Evolutionary conservation across 2,113 vertebrate species (phyloP).

Genomic region (Ia io): DNA sequence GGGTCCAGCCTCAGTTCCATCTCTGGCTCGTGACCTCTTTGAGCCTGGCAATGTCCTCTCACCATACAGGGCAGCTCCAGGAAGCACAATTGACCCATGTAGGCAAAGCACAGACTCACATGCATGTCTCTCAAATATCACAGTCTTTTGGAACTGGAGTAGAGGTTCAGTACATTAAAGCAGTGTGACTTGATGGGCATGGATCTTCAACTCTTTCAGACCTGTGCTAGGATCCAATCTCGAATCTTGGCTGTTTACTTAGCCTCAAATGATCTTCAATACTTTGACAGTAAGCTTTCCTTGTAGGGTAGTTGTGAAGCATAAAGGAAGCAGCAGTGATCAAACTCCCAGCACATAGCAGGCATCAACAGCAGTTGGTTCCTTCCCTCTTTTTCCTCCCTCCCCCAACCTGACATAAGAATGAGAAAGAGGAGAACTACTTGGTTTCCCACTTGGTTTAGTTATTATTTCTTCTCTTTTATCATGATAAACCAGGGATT

Average conservation of each 20-base stretch:
- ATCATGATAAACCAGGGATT: neutral
- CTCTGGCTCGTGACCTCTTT: neutral
- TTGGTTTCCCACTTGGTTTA: neutral
- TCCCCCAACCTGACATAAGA: neutral
- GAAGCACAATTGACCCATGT: neutral
- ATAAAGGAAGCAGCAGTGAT: neutral
- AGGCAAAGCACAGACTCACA: neutral
- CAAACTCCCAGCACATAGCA: neutral
- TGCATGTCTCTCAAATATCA: neutral
- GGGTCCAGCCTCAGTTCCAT: neutral
- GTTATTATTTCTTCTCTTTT: neutral
- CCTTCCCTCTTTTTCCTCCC: neutral
- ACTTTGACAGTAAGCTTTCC: neutral
- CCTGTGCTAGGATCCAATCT: neutral
- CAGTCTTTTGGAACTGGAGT: neutral
- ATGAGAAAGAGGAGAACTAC: neutral
- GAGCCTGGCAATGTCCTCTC: neutral
- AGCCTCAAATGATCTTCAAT: neutral
- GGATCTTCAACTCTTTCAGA: neutral
- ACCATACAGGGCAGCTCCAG: neutral
- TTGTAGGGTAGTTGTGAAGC: neutral
- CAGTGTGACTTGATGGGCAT: neutral
- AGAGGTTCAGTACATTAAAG: neutral
- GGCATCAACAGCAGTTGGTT: neutral
- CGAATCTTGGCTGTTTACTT: neutral